These are phyloP conservation scores for Oscheius sp. DNA, from an alignment of 1,140 invertebrate genomes.

Conservation along the genomic window DNA sequence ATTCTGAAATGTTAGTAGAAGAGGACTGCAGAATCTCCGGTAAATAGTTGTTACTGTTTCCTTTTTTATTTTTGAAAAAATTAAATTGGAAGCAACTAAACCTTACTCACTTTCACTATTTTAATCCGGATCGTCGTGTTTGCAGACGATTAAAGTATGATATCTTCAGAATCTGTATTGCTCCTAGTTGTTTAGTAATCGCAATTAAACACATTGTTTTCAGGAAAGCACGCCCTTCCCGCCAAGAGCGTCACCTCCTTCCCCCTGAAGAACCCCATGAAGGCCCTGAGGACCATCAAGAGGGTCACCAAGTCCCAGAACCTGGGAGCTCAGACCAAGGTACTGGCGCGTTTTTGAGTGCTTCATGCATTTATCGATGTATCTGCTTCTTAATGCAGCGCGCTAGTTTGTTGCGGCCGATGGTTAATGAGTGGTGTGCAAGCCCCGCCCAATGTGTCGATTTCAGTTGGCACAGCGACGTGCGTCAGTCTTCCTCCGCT, in stretches of 20 bases:
- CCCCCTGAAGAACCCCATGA: conserved; percentile 30
- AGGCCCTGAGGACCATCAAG: conserved; percentile 6
- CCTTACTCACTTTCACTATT: too few species aligned
- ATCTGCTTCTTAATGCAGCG: conserved; percentile 9
- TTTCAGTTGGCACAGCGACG: conserved; percentile 31
- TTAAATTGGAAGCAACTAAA: too few species aligned
- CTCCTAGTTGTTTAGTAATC: not conserved
- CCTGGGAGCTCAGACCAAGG: not conserved
- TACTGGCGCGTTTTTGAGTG: not conserved
- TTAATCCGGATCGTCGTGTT: conserved; percentile 1
- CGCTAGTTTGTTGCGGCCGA: conserved; percentile 9
- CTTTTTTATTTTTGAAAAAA: too few species aligned
- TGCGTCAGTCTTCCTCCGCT: conserved; percentile 24
- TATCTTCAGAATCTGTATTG: too few species aligned
- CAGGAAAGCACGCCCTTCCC: conserved; percentile 12
- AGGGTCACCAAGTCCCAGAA: conserved; percentile 20
- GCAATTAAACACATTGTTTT: not conserved
- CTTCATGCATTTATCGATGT: not conserved
- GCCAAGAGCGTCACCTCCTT: conserved; percentile 28
- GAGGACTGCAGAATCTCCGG: too few species aligned
- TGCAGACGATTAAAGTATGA: not conserved
- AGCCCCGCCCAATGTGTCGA: conserved; percentile 10
- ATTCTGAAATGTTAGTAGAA: too few species aligned
- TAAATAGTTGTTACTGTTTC: too few species aligned
- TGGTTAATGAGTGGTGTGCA: not conserved